These are phyloP conservation scores for Tricholaema leucomelas DNA, from an alignment of 2,113 vertebrate genomes.

Conservation along the genomic window DNA sequence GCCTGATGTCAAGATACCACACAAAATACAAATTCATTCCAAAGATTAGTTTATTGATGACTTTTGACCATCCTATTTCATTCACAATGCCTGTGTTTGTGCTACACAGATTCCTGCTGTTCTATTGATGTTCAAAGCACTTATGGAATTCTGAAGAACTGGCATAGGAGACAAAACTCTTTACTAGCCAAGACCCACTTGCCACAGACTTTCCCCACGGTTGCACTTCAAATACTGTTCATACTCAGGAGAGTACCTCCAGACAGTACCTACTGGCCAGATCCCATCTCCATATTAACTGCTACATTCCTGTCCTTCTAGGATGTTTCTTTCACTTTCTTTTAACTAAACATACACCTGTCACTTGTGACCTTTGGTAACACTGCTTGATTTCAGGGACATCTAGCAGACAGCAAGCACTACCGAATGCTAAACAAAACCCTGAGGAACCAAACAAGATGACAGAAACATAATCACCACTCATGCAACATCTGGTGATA, in stretches of 20 bases:
- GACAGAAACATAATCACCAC: not conserved
- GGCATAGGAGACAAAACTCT: not conserved
- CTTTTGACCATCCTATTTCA: slow-evolving; percentile 33
- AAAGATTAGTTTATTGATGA: slow-evolving; percentile 46
- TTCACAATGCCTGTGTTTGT: not conserved
- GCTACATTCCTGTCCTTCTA: not conserved
- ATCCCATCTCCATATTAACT: not conserved
- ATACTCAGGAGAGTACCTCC: not conserved
- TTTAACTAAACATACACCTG: not conserved
- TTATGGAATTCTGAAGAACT: not conserved
- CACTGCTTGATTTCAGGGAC: not conserved
- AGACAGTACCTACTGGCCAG: not conserved
- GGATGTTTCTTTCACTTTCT: not conserved
- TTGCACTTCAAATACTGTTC: not conserved
- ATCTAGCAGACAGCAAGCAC: not conserved
- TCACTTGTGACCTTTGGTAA: not conserved
- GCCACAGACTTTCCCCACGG: not conserved
- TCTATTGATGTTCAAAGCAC: not conserved
- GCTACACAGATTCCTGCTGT: not conserved
- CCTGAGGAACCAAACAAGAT: not conserved
- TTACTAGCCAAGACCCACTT: not conserved
- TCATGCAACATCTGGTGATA: not conserved
- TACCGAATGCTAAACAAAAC: not conserved
- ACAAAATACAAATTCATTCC: slow-evolving; percentile 14
- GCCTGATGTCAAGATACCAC: slow-evolving; percentile 45